phyloP scores from a whole-genome alignment of 2,113 vertebrate genomes.

The Sebastes schlegelii region DNA sequence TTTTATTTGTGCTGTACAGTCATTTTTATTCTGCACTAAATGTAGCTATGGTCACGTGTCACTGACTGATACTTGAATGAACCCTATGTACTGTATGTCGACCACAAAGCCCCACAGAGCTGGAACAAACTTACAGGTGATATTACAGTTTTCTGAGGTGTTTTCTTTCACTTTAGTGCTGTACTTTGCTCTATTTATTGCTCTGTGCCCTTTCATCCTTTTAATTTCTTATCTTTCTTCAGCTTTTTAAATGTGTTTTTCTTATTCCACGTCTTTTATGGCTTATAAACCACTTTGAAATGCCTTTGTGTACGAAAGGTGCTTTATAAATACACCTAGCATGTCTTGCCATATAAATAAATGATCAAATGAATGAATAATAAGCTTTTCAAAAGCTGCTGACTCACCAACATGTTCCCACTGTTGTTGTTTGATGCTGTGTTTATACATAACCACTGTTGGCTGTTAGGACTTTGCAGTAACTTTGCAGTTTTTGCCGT shows the following conservation, averaged over 20 bases:
- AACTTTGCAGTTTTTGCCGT: not conserved
- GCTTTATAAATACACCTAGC: conserved; percentile 5
- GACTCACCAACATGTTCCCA: not conserved
- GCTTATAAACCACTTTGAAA: conserved; percentile 11
- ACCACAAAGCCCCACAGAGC: not conserved
- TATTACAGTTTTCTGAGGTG: not conserved
- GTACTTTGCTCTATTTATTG: not conserved
- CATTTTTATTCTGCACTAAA: not conserved
- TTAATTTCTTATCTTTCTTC: not conserved
- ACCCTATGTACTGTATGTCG: not conserved
- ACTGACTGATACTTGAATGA: not conserved
- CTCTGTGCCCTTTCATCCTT: conserved; percentile 4
- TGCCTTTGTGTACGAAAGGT: not conserved
- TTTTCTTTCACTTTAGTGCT: not conserved
- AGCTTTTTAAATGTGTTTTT: not conserved
- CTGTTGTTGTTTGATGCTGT: conserved; percentile 6
- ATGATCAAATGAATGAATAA: conserved; percentile 12
- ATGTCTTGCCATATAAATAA: not conserved
- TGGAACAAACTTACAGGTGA: not conserved
- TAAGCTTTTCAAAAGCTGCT: not conserved
- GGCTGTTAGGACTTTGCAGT: not conserved
- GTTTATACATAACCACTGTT: conserved; percentile 3
- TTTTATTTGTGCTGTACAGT: not conserved
- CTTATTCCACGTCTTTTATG: not conserved
- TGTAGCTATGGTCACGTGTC: not conserved